Conservation (phyloP, 2,797 vertebrate species). For the Rhinophrynus dorsalis region DNA sequence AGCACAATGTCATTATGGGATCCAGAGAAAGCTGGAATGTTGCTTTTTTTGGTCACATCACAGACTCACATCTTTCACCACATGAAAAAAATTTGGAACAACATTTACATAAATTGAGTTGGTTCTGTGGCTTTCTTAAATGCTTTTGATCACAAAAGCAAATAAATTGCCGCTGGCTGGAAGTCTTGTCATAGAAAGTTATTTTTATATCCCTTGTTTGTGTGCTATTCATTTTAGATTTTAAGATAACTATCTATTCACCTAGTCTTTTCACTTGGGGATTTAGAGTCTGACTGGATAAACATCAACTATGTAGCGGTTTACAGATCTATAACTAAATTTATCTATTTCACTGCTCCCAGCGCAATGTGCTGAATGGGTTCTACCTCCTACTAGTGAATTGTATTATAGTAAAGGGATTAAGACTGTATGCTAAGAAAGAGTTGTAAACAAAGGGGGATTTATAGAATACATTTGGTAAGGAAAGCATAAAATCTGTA, state of each 20-base stretch:
- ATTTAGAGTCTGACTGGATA: conserved; percentile 35
- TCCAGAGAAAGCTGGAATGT: background rate
- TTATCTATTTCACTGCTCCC: conserved; percentile 9
- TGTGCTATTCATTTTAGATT: conserved; percentile 23
- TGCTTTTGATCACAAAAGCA: conserved; percentile 34
- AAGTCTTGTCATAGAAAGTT: conserved; percentile 18
- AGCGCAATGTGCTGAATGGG: background rate
- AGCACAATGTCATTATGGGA: background rate
- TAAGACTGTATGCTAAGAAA: background rate
- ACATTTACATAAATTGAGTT: conserved; percentile 32
- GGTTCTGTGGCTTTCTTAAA: conserved; percentile 10
- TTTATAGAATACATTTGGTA: background rate
- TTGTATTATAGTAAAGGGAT: background rate
- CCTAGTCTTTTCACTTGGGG: conserved; percentile 16
- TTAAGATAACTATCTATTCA: conserved; percentile 38
- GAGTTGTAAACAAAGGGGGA: background rate
- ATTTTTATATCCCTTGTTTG: conserved; percentile 33
- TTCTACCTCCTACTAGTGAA: background rate
- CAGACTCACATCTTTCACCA: conserved; percentile 18
- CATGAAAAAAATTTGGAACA: conserved; percentile 15
- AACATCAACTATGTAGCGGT: conserved; percentile 30
- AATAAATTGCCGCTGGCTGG: conserved; percentile 31
- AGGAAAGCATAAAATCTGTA: background rate
- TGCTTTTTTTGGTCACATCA: background rate
- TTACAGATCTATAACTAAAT: conserved; percentile 23